phyloP scores from a whole-genome alignment of 2,888 invertebrate species.

The Quadroppia sp. region DNA sequence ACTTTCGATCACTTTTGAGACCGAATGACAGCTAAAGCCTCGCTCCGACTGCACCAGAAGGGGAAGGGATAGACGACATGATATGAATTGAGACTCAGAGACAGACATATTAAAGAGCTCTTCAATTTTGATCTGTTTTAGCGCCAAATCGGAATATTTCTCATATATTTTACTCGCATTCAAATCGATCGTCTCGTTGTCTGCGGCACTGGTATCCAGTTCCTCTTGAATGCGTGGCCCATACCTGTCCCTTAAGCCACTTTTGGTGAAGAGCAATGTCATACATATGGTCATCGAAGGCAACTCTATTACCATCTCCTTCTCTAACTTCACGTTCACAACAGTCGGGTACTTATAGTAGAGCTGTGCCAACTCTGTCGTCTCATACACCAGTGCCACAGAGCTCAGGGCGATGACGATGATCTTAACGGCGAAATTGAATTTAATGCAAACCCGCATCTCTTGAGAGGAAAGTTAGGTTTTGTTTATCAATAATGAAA shows the following conservation, averaged over 20 bases:
- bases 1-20: conserved; percentile 27
- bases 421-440: neutral
- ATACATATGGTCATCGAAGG: conserved; percentile 13
- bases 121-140: conserved; percentile 14
- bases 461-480: neutral
- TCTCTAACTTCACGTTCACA: conserved; percentile 11
- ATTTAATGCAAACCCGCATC: conserved; percentile 11
- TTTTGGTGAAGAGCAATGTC: neutral
- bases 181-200: conserved; percentile 3
- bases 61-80: conserved; percentile 3
- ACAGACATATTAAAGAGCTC: neutral
- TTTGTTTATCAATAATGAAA: neutral
- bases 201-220: neutral
- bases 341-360: conserved; percentile 16
- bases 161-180: conserved; percentile 15
- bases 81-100: neutral
- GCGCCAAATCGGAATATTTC: neutral
- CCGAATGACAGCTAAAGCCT: conserved; percentile 7
- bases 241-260: neutral
- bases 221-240: neutral
- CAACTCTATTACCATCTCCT: conserved; percentile 6
- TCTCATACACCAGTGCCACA: conserved; percentile 2
- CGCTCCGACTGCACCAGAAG: neutral
- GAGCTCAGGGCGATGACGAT: neutral
- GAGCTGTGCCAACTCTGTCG: neutral